Percentiles rank a stretch among this genome's conserved stretches.
Conservation (phyloP, 2,113 vertebrate genomes). For the Bujurquina vittata region DNA sequence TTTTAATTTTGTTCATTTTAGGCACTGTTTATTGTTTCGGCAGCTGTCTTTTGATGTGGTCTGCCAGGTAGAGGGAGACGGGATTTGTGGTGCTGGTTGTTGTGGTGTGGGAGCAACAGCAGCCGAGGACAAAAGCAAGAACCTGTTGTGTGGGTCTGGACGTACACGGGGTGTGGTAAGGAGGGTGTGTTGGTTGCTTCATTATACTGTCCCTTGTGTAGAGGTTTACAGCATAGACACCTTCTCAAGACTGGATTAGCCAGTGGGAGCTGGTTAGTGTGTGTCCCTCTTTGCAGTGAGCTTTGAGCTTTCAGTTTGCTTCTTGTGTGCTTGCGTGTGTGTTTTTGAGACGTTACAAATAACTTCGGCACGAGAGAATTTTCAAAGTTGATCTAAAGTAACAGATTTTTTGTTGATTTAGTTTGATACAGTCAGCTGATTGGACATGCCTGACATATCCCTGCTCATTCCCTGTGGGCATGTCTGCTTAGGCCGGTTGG, state of each 20-base stretch:
- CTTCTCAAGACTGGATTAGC: conserved; percentile 36
- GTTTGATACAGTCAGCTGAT: conserved; percentile 11
- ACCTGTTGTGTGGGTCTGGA: conserved; percentile 73
- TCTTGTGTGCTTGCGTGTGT: neutral
- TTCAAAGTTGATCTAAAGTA: neutral
- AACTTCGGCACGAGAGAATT: neutral
- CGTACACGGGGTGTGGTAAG: conserved; percentile 64
- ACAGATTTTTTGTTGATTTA: neutral
- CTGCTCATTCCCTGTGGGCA: conserved; percentile 21
- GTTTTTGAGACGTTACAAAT: neutral
- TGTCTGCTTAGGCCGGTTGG: conserved; percentile 60
- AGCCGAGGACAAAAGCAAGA: conserved; percentile 25
- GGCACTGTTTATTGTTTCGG: conserved; percentile 6
- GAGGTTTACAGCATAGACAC: conserved; percentile 11
- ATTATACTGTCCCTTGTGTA: conserved; percentile 12
- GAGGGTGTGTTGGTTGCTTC: conserved; percentile 57
- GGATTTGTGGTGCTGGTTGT: neutral
- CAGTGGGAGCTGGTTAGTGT: neutral
- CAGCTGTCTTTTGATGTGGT: conserved; percentile 51
- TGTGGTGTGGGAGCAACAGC: neutral
- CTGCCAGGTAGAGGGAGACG: neutral
- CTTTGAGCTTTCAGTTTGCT: neutral
- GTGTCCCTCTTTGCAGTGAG: neutral
- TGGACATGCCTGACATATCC: conserved; percentile 57
- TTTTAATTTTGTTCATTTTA: neutral